phyloP scores from a whole-genome alignment of 2,888 invertebrate genomes.

The Stegana nigrithorax region DNA sequence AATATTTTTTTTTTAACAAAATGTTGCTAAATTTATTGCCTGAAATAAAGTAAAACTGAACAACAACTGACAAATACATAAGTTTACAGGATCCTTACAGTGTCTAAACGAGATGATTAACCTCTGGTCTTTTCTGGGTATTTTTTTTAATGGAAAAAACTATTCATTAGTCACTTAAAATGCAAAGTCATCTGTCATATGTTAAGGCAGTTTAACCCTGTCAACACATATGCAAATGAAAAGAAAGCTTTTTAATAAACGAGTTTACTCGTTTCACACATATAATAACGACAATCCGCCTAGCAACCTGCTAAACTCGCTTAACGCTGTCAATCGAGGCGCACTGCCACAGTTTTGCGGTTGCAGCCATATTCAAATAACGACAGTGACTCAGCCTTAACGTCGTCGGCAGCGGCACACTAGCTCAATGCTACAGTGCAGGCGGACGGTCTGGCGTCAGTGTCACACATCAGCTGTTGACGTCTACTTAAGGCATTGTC shows the following conservation, averaged over 20 bases:
- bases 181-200: too few species aligned
- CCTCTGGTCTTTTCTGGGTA: too few species aligned
- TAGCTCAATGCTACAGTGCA: neutral
- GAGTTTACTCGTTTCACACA: neutral
- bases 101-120: too few species aligned
- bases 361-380: conserved; percentile 14
- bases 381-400: neutral
- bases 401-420: conserved; percentile 1
- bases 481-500: conserved; percentile 10
- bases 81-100: neutral
- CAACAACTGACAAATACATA: neutral
- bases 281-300: too few species aligned
- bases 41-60: neutral
- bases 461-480: conserved; percentile 12
- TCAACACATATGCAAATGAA: neutral
- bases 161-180: too few species aligned
- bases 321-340: neutral
- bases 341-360: neutral
- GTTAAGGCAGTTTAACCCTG: neutral
- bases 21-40: neutral
- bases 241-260: conserved; percentile 2
- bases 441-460: conserved; percentile 2
- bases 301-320: neutral
- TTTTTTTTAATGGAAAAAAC: too few species aligned
- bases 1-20: neutral